Evolutionary conservation across 2,888 invertebrate genomes (phyloP).

Genomic region (Watsonalla binaria): DNA sequence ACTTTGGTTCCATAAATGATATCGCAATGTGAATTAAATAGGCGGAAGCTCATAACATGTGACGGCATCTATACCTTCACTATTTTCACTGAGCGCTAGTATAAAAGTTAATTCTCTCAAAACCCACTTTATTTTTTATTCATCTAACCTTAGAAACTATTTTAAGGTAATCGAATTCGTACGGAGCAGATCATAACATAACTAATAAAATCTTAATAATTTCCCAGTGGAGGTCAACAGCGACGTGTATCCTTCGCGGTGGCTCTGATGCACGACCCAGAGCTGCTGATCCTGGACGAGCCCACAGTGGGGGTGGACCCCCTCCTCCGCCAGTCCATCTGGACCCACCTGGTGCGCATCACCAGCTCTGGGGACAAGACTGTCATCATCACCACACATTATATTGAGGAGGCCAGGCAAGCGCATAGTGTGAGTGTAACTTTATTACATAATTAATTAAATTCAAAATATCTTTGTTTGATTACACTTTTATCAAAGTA

Average conservation of each 20-base stretch:
- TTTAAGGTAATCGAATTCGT: too few relatives aligned
- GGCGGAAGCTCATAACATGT: too few relatives aligned
- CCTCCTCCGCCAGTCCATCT: slow-evolving; percentile 92
- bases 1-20: too few relatives aligned
- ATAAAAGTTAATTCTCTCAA: too few relatives aligned
- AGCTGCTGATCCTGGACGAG: slow-evolving; percentile 93
- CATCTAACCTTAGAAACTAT: too few relatives aligned
- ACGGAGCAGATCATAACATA: too few relatives aligned
- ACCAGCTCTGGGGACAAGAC: slow-evolving; percentile 94
- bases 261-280: slow-evolving; percentile 95
- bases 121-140: too few relatives aligned
- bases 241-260: slow-evolving; percentile 94
- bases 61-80: too few relatives aligned
- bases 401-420: slow-evolving; percentile 96
- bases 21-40: too few relatives aligned
- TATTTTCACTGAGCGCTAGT: too few relatives aligned
- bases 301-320: slow-evolving; percentile 97
- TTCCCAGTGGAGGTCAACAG: slow-evolving; percentile 91
- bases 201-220: neutral
- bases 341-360: slow-evolving; percentile 95
- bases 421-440: slow-evolving; percentile 86
- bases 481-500: neutral
- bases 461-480: too few relatives aligned
- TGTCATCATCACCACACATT: slow-evolving; percentile 90
- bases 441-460: neutral